Percentiles rank a stretch among this genome's conserved stretches.
These are phyloP conservation scores for Diphyllodes magnificus DNA, from an alignment of 2,113 vertebrate species.

Conservation along the genomic window DNA sequence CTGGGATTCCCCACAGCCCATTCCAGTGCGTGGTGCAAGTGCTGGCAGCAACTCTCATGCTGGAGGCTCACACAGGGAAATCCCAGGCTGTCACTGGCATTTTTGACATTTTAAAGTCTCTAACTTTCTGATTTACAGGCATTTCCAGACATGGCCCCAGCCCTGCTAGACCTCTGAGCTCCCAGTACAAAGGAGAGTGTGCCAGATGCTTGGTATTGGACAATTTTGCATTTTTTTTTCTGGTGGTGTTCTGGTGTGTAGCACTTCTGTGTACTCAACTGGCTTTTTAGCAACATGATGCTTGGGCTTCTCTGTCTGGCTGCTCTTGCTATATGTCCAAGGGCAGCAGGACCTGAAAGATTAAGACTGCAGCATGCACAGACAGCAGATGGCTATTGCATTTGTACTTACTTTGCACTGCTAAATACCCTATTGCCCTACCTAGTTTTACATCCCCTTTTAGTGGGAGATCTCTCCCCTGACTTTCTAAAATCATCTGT, in stretches of 20 bases:
- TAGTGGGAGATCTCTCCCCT: background rate
- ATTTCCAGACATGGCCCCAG: background rate
- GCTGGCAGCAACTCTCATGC: background rate
- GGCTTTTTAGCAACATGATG: background rate
- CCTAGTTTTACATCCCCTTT: constrained; percentile 20
- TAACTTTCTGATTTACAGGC: background rate
- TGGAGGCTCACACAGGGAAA: background rate
- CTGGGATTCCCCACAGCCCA: background rate
- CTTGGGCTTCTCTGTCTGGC: background rate
- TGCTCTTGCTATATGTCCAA: background rate
- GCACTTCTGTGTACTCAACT: background rate
- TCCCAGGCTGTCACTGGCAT: background rate
- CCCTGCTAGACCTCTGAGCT: background rate
- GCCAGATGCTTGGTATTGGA: background rate
- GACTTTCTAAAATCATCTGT: constrained; percentile 31
- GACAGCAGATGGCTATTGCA: constrained; percentile 44
- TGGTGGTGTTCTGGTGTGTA: background rate
- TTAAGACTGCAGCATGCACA: background rate
- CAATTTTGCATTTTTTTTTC: background rate
- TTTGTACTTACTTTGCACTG: constrained; percentile 24
- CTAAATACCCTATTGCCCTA: constrained; percentile 34
- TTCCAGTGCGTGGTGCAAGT: rapidly evolving
- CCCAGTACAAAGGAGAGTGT: background rate
- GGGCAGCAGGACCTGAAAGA: background rate
- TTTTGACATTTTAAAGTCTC: constrained; percentile 6